These are phyloP conservation scores for Thomomys bottae DNA, from an alignment of 2,113 vertebrate genomes.

Conservation along the genomic window DNA sequence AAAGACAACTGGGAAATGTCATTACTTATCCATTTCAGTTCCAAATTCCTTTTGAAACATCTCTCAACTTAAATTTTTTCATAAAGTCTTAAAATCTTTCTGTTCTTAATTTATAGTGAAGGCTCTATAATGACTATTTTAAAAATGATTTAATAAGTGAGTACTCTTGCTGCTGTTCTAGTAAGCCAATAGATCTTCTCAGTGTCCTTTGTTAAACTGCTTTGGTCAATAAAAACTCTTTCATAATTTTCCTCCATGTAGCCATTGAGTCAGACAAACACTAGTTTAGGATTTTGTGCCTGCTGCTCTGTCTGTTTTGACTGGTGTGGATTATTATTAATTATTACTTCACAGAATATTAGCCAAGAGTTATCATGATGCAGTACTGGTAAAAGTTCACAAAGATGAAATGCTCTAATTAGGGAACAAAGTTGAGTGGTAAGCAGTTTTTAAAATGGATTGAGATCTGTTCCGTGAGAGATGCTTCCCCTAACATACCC, in stretches of 20 bases:
- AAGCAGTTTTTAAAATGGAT: slow-evolving; percentile 83
- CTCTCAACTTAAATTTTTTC: slow-evolving; percentile 73
- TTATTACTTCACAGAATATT: slow-evolving; percentile 84
- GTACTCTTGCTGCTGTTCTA: slow-evolving; percentile 72
- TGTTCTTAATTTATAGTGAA: slow-evolving; percentile 77
- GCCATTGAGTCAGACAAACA: slow-evolving; percentile 71
- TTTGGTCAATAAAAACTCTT: slow-evolving; percentile 80
- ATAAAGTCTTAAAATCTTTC: slow-evolving; percentile 76
- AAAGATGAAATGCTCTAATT: slow-evolving; percentile 85
- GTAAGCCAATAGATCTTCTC: slow-evolving; percentile 80
- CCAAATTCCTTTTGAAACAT: slow-evolving; percentile 50
- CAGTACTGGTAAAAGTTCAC: slow-evolving; percentile 78
- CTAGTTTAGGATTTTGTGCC: slow-evolving; percentile 76
- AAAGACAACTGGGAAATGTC: slow-evolving; percentile 41
- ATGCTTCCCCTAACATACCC: slow-evolving; percentile 71
- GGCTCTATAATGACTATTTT: slow-evolving; percentile 71
- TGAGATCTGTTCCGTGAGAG: slow-evolving; percentile 79
- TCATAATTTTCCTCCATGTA: slow-evolving; percentile 75
- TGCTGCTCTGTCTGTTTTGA: slow-evolving; percentile 72
- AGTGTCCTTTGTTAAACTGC: slow-evolving; percentile 82
- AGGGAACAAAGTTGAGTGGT: slow-evolving; percentile 80
- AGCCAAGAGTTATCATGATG: slow-evolving; percentile 80
- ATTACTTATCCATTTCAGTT: slow-evolving; percentile 63
- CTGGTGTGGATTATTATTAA: slow-evolving; percentile 81
- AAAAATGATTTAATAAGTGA: slow-evolving; percentile 78